A percentile compares a stretch with the other conserved stretches of the same genome.
Conservation (phyloP, 1,140 invertebrate species). For the Rhyacophila brunnea region DNA sequence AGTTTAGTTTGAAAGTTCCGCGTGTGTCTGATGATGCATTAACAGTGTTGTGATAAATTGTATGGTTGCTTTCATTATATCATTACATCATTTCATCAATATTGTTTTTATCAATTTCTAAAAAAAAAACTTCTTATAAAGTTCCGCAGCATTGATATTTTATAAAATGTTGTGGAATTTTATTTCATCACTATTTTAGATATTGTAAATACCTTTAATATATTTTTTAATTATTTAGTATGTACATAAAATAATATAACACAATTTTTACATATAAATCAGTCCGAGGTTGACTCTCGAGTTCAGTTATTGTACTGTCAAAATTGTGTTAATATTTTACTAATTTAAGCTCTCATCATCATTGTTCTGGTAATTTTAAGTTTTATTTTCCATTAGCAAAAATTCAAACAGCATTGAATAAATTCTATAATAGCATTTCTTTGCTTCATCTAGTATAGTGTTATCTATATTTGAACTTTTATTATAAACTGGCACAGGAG, state of each 20-base stretch:
- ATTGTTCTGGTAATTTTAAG: background rate
- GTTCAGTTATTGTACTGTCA: background rate
- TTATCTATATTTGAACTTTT: too few species aligned
- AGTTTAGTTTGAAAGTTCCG: background rate
- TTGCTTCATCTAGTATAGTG: too few species aligned
- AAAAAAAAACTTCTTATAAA: background rate
- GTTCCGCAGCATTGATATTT: too few species aligned
- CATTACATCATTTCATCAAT: too few species aligned
- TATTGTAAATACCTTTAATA: background rate
- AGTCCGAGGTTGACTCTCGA: background rate
- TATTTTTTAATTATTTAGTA: conserved; percentile 4
- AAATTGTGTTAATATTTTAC: background rate
- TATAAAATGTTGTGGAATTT: background rate
- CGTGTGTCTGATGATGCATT: background rate
- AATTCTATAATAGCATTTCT: background rate
- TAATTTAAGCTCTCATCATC: background rate
- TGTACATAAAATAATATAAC: conserved; percentile 7
- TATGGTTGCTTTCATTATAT: background rate
- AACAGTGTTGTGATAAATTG: conserved; percentile 1
- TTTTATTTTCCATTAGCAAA: background rate
- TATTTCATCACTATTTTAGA: background rate
- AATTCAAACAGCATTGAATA: background rate
- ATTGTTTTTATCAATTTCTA: background rate
- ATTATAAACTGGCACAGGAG: too few species aligned
- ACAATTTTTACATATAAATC: background rate